These are phyloP conservation scores for Andrena chrysosceles DNA, from an alignment of 2,888 invertebrate species.

Conservation along the genomic window DNA sequence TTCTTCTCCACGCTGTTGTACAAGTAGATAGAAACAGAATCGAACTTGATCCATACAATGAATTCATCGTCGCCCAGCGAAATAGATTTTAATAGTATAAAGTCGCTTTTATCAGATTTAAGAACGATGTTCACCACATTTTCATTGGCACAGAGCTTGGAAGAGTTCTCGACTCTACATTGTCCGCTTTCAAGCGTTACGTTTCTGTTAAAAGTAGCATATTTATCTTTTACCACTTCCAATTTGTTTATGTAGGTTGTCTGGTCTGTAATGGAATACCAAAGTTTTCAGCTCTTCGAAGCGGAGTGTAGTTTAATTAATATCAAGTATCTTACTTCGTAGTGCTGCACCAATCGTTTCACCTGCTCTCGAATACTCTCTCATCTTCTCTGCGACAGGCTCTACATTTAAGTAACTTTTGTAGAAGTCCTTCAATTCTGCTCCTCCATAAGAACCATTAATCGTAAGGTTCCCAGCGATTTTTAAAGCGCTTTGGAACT, in stretches of 20 bases:
- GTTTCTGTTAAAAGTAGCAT: conserved; percentile 4
- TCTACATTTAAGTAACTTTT: conserved; percentile 12
- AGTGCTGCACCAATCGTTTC: conserved; percentile 67
- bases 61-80: conserved; percentile 31
- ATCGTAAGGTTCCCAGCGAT: conserved; percentile 74
- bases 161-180: conserved; percentile 44
- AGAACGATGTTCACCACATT: neutral
- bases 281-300: too few species aligned
- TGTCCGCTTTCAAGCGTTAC: conserved; percentile 7
- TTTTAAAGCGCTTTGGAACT: conserved; percentile 65
- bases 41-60: conserved; percentile 45
- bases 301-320: neutral
- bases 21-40: conserved; percentile 46
- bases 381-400: conserved; percentile 23
- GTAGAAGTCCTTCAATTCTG: conserved; percentile 57
- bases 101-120: conserved; percentile 19
- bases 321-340: conserved; percentile 63
- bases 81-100: conserved; percentile 49
- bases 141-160: conserved; percentile 40
- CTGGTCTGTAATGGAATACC: conserved; percentile 56
- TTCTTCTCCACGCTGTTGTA: neutral
- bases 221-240: conserved; percentile 57
- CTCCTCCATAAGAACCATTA: conserved; percentile 62
- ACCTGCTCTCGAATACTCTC: conserved; percentile 32
- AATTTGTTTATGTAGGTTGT: conserved; percentile 71